phyloP scores from a whole-genome alignment of 2,888 invertebrate species.

The Morinoia aosen region DNA sequence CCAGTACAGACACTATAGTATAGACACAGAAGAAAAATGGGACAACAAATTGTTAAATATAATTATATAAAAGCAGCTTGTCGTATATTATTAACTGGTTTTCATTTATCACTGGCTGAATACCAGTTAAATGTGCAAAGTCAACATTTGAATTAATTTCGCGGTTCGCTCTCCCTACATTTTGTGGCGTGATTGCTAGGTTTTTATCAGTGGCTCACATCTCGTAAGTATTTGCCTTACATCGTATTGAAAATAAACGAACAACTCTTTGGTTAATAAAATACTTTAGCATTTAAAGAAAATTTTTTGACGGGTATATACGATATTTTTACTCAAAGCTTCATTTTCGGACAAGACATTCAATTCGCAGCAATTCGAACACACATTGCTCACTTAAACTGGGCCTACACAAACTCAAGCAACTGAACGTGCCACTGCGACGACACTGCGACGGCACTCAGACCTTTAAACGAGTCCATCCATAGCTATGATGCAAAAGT shows the following conservation, averaged over 20 bases:
- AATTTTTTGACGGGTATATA: neutral
- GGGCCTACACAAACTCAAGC: no score
- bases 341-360: neutral
- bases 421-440: no score
- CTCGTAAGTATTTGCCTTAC: neutral
- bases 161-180: neutral
- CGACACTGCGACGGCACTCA: no score
- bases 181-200: neutral
- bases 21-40: neutral
- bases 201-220: neutral
- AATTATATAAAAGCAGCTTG: neutral
- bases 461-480: no score
- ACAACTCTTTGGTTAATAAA: neutral
- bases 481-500: no score
- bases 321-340: neutral
- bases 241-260: neutral
- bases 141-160: neutral
- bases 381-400: no score
- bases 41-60: neutral
- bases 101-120: neutral
- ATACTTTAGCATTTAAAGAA: neutral
- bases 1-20: neutral
- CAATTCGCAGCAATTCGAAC: neutral
- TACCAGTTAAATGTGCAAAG: neutral
- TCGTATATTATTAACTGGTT: neutral